Base-by-base conservation (phyloP, 2,888 invertebrate species). In the Caenorhabditis sp. region DNA sequence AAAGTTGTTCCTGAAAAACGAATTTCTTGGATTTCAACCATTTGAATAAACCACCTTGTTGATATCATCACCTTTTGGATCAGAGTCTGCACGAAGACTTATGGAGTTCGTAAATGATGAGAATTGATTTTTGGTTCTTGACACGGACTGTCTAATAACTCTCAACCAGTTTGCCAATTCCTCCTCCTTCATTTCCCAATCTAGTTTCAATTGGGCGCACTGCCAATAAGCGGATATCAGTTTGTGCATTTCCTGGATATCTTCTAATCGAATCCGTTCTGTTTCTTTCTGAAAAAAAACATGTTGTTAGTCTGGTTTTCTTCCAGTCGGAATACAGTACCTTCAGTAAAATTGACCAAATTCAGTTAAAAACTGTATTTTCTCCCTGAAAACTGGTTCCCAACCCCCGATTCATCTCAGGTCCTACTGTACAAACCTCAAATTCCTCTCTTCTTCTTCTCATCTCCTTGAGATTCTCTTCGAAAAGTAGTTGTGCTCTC, bases 91-190 rank as follows among this genome's bases (percentile, higher is more conserved):
- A n/a, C n/a, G n/a, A n/a, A n/a, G n/a, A n/a, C n/a, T n/a, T n/a
- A n/a, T n/a, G n/a, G n/a, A n/a, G n/a, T n/a, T n/a, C n/a, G n/a
- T n/a, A n/a, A n/a, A n/a, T n/a, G n/a, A n/a, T 35, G 24, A 16
- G 4, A 19, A 72, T 28, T 49, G 59, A 16, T 47, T 72, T 41
- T 61, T 72, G 1, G 59, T 19, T 16, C 24, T 28, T 12, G 31
- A 47, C 7, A 59, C 35, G 14, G 35, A 19, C 0, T 31, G 22
- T 6, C 41, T 19, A 10, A 72, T 7, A 7, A 5, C 0, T 24
- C 49, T 72, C 59, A 72, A 35, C 49, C 49, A 72, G 19, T 59
- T 19, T 19, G 22, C 35, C 72, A 59, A 72, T 22, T 72, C 44
- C 8, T 72, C n/a, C 24, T 72, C 72, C 35, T 61, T 26, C 24